These are phyloP conservation scores for Bothrops alternatus DNA, from an alignment of 2,797 vertebrate genomes.

Conservation along the genomic window DNA sequence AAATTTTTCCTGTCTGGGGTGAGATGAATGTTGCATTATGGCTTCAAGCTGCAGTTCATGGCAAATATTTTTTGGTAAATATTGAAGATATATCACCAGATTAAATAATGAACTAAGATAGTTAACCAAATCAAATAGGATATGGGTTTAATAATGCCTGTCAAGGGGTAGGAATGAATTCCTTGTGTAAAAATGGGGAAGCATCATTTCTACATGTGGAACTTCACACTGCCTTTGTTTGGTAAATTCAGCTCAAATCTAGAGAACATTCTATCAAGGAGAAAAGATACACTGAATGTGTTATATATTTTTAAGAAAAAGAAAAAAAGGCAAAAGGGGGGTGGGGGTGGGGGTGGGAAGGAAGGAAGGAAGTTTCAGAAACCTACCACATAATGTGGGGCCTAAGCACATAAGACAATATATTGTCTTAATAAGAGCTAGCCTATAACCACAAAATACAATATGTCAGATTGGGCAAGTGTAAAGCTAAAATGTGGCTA, in stretches of 20 bases:
- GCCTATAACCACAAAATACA: background rate
- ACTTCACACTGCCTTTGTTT: background rate
- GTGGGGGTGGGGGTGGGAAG: too few species aligned
- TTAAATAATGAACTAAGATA: slow-evolving; percentile 26
- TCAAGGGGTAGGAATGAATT: background rate
- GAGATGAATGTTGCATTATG: background rate
- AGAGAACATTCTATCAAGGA: background rate
- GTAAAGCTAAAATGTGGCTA: background rate
- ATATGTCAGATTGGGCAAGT: background rate
- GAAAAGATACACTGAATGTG: background rate
- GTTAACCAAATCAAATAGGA: slow-evolving; percentile 8
- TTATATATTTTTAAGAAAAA: background rate
- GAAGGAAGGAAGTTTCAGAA: background rate
- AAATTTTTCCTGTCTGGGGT: background rate
- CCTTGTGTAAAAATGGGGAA: background rate
- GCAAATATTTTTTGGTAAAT: slow-evolving; percentile 14
- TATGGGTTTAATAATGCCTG: background rate
- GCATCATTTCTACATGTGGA: background rate
- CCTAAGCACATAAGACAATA: background rate
- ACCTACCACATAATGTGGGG: background rate
- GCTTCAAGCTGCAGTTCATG: slow-evolving; percentile 15
- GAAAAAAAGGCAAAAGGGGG: background rate
- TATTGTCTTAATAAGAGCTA: background rate
- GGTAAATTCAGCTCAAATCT: background rate
- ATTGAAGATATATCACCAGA: slow-evolving; percentile 2